Conservation (phyloP, 2,797 vertebrate genomes). For the Dendrocincla fuliginosa region DNA sequence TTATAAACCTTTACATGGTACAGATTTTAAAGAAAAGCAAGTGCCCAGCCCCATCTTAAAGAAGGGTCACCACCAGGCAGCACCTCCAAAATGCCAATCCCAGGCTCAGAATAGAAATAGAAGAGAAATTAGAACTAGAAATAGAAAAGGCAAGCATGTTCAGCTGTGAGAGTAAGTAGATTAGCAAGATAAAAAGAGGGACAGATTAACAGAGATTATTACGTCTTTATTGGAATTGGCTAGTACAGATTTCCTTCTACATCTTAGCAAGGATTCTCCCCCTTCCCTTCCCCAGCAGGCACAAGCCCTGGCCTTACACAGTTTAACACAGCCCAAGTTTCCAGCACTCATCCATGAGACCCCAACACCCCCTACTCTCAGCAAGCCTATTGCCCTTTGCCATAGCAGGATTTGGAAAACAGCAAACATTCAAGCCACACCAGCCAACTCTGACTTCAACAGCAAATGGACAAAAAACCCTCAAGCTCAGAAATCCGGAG, state of each 20-base stretch:
- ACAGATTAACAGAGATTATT: neutral
- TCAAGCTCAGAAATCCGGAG: neutral
- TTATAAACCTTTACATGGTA: neutral
- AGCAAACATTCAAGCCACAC: neutral
- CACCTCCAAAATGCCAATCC: neutral
- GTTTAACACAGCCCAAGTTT: accelerated
- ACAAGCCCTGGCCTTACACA: neutral
- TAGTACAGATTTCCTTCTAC: constrained; percentile 9
- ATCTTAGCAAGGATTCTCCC: neutral
- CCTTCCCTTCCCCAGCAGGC: neutral
- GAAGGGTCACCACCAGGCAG: neutral
- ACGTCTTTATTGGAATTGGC: constrained; percentile 31
- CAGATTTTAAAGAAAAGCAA: neutral
- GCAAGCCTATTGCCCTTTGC: neutral
- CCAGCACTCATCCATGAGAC: accelerated
- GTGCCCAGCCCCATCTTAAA: too few species aligned
- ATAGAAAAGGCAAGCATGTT: neutral
- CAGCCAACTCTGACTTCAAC: neutral
- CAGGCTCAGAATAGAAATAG: neutral
- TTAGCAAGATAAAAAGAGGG: neutral
- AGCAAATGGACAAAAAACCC: neutral
- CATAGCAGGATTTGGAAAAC: neutral
- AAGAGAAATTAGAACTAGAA: neutral
- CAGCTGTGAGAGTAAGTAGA: neutral
- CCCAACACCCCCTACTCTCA: accelerated